Evolutionary conservation across 2,113 vertebrate species (phyloP).

Genomic region (Dryoscopus gambensis): DNA sequence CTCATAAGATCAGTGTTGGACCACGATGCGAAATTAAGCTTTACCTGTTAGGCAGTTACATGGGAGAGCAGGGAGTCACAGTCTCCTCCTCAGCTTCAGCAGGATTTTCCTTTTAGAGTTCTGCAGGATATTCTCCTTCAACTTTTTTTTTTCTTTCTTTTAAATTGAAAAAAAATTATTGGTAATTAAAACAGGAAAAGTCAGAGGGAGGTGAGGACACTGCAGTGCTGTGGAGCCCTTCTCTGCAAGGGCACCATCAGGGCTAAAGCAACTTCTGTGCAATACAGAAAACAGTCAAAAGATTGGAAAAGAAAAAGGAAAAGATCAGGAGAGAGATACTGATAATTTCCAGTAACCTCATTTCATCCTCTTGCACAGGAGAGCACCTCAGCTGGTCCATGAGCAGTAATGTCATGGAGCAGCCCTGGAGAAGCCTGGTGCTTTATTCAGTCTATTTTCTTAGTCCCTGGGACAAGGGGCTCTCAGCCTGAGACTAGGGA

Average conservation of each 20-base stretch:
- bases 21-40: neutral
- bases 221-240: neutral
- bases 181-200: neutral
- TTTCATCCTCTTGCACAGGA: neutral
- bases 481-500: neutral
- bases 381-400: neutral
- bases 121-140: neutral
- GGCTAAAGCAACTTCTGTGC: neutral
- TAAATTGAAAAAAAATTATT: neutral
- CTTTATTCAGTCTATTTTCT: neutral
- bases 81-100: neutral
- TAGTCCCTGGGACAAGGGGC: neutral
- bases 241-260: neutral
- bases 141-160: rapidly evolving
- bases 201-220: neutral
- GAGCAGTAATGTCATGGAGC: rapidly evolving
- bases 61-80: neutral
- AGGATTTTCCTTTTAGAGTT: neutral
- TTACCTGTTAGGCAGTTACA: neutral
- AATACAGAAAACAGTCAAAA: neutral
- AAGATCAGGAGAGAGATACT: neutral
- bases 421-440: neutral
- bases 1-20: neutral
- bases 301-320: neutral
- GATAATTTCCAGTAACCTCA: neutral